These are phyloP conservation scores for Drosophila arizonae DNA, from an alignment of 1,140 invertebrate species.

Conservation along the genomic window DNA sequence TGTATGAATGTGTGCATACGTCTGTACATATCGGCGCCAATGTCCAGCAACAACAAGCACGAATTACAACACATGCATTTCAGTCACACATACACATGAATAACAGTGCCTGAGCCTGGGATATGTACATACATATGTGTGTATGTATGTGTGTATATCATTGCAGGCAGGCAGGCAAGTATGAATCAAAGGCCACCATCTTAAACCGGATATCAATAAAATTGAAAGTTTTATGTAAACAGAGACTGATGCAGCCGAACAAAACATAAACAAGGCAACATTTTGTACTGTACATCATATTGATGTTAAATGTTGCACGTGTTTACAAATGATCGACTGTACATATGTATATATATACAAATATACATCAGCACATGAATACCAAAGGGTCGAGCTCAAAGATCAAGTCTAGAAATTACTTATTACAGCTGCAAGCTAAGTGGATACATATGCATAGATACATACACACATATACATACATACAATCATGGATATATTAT, in stretches of 20 bases:
- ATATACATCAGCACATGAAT: neutral
- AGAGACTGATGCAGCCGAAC: neutral
- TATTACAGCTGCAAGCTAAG: neutral
- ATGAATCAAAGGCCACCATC: constrained; percentile 20
- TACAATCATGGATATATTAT: neutral
- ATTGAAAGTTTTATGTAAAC: constrained; percentile 72
- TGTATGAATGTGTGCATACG: neutral
- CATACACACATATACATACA: neutral
- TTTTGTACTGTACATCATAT: neutral
- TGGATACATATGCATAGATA: neutral
- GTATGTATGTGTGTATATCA: neutral
- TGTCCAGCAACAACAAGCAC: constrained; percentile 4
- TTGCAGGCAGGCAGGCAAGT: neutral
- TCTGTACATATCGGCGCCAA: constrained; percentile 26
- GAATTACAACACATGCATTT: constrained; percentile 19
- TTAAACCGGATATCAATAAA: constrained; percentile 75
- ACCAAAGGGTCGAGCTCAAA: neutral
- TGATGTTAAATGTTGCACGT: neutral
- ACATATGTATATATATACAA: neutral
- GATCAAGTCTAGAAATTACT: neutral
- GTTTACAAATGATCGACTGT: neutral
- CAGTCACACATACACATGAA: neutral
- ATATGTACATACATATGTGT: neutral
- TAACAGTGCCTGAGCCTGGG: neutral
- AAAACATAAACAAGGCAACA: neutral